A percentile compares a stretch with the other conserved stretches of the same genome.
Conservation (phyloP, 2,113 vertebrate genomes). For the Hippocampus barbouri region DNA sequence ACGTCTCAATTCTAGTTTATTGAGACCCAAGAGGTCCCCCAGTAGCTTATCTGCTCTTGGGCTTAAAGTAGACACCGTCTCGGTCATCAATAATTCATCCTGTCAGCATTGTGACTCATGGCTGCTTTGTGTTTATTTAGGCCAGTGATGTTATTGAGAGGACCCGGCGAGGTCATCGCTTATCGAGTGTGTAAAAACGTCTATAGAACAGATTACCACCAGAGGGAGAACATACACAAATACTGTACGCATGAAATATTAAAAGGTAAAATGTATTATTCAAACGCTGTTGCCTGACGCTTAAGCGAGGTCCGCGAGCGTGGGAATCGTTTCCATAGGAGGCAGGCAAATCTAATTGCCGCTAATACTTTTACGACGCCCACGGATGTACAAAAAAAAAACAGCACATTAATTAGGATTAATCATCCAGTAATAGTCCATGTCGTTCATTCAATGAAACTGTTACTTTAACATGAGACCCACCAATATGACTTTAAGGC, state of each 20-base stretch:
- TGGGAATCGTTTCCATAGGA: constrained; percentile 61
- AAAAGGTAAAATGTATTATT: constrained; percentile 61
- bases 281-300: constrained; percentile 44
- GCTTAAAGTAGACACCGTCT: constrained; percentile 45
- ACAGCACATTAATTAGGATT: constrained; percentile 51
- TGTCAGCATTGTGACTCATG: constrained; percentile 42
- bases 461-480: constrained; percentile 3
- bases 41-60: constrained; percentile 49
- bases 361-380: constrained; percentile 54
- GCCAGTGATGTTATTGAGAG: constrained; percentile 22
- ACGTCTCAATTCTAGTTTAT: constrained; percentile 49
- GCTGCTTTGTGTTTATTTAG: constrained; percentile 9
- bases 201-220: constrained; percentile 44
- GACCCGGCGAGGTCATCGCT: constrained; percentile 10
- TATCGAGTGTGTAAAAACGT: constrained; percentile 21
- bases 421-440: constrained; percentile 55
- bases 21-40: constrained; percentile 46
- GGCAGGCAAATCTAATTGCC: constrained; percentile 51
- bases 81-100: constrained; percentile 55
- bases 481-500: constrained; percentile 12
- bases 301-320: constrained; percentile 48
- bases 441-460: constrained; percentile 56
- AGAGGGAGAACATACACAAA: constrained; percentile 50
- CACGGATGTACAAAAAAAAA: constrained; percentile 44
- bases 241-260: constrained; percentile 62